Evolutionary conservation across 2,888 invertebrate species (phyloP).

Genomic region (Chloromyia formosa): DNA sequence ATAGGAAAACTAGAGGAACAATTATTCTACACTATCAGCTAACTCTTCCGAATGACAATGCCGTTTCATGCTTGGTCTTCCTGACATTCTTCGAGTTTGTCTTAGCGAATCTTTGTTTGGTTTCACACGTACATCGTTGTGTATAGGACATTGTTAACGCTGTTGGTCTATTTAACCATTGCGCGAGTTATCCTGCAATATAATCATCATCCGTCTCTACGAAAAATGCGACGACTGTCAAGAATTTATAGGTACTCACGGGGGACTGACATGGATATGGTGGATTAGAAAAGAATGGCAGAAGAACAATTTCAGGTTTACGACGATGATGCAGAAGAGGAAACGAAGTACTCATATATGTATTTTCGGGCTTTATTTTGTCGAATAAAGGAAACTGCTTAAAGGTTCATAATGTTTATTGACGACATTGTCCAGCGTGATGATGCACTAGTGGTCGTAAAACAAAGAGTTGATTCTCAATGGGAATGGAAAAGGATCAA

Average conservation of each 20-base stretch:
- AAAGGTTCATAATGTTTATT: slow-evolving; percentile 8
- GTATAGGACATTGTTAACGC: neutral
- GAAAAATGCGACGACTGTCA: slow-evolving; percentile 20
- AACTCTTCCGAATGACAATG: too few species aligned
- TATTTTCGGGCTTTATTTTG: too few species aligned
- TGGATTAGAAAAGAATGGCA: neutral
- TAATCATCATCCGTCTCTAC: neutral
- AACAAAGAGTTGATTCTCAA: slow-evolving; percentile 6
- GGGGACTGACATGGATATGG: slow-evolving; percentile 7
- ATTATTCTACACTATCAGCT: neutral
- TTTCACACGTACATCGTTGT: neutral
- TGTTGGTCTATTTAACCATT: neutral
- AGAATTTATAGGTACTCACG: slow-evolving; percentile 27
- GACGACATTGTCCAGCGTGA: neutral
- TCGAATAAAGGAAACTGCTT: slow-evolving; percentile 4
- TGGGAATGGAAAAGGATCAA: neutral
- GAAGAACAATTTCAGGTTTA: too few species aligned
- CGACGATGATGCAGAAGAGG: too few species aligned
- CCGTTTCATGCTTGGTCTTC: too few species aligned
- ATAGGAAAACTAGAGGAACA: neutral
- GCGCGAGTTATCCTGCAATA: neutral
- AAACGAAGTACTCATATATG: too few species aligned
- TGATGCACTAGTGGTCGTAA: neutral
- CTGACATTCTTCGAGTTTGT: neutral
- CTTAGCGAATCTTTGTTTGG: neutral